A percentile compares a stretch with the other conserved stretches of the same genome.
phyloP scores from a whole-genome alignment of 2,888 invertebrate genomes.

The Patella ulyssiponensis region DNA sequence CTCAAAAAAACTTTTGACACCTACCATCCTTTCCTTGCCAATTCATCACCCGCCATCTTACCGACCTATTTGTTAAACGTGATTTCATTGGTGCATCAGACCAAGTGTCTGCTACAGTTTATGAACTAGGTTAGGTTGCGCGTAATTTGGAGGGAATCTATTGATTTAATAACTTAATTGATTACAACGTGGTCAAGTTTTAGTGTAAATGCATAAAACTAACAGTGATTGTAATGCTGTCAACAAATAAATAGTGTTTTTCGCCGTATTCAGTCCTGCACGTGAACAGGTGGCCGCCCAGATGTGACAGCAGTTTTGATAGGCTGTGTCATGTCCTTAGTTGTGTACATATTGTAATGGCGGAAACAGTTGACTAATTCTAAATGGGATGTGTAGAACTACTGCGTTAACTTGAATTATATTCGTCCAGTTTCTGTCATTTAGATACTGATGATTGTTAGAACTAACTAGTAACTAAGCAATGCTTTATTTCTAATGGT shows the following conservation, averaged over 20 bases:
- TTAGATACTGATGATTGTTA: no score
- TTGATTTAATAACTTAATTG: background rate
- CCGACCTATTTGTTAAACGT: constrained; percentile 25
- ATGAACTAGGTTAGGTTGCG: background rate
- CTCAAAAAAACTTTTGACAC: constrained; percentile 21
- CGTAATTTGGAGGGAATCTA: background rate
- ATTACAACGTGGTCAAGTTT: background rate
- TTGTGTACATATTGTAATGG: constrained; percentile 34
- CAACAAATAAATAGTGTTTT: no score
- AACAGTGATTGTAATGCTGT: background rate
- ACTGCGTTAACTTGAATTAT: background rate
- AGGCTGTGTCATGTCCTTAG: constrained; percentile 11
- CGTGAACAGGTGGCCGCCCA: constrained; percentile 11
- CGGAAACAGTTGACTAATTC: constrained; percentile 41
- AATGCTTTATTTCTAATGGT: no score
- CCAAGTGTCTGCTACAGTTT: constrained; percentile 5
- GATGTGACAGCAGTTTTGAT: constrained; percentile 20
- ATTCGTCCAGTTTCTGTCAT: no score
- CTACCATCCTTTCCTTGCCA: constrained; percentile 60
- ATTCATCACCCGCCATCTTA: constrained; percentile 62
- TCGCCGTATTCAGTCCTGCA: background rate
- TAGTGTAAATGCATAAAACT: background rate
- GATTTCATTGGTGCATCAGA: constrained; percentile 19
- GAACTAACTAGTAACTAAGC: no score
- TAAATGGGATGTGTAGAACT: constrained; percentile 31